Conservation (phyloP, 1,140 invertebrate genomes). For the Palaemon carinicauda region DNA sequence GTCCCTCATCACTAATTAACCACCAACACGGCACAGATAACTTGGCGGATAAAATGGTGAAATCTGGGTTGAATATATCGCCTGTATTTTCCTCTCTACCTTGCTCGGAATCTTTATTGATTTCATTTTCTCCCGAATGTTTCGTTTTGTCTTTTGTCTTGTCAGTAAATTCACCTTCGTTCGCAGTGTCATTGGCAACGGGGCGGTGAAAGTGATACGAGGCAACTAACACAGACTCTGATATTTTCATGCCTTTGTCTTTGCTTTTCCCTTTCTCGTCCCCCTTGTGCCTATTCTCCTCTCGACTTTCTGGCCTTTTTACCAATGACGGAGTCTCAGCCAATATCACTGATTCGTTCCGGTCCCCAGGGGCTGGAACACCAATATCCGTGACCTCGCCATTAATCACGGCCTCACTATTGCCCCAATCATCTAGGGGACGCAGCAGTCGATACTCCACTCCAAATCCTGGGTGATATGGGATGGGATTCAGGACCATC, state of each 20-base stretch:
- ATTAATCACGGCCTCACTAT: background rate
- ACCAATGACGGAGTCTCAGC: background rate
- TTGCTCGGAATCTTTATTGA: background rate
- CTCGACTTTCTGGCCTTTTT: background rate
- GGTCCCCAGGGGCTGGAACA: background rate
- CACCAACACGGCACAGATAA: background rate
- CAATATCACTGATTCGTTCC: background rate
- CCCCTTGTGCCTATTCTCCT: background rate
- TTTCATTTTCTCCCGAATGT: background rate
- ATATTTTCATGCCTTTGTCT: background rate
- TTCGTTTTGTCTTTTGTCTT: background rate
- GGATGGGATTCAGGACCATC: background rate
- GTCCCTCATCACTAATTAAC: background rate
- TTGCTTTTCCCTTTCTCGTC: background rate
- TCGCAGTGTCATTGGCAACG: too few species aligned
- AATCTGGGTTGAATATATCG: background rate
- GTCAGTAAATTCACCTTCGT: background rate
- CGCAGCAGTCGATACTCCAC: slow-evolving; percentile 4
- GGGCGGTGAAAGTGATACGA: too few species aligned
- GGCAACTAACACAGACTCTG: background rate
- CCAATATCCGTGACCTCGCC: background rate
- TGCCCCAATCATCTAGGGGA: background rate
- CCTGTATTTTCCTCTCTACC: background rate
- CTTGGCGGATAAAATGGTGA: background rate
- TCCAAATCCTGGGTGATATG: background rate